Percentiles rank a stretch among this genome's conserved stretches.
Evolutionary conservation across 2,113 vertebrate genomes (phyloP).

Genomic region (chimpanzee (Pan troglodytes)): NHGRI_mPanTro3-v2.1_pri NC_072398.2:26508001-26508500

Average conservation of each 20-base stretch:
- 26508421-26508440: background rate
- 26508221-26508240: background rate
- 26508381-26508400: background rate
- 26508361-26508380: background rate
- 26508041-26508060: background rate
- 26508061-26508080: background rate
- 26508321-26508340: background rate
- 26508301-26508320: background rate
- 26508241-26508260: background rate
- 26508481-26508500: background rate
- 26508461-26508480: background rate
- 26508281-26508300: background rate
- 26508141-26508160: background rate
- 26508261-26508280: background rate
- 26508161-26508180: background rate
- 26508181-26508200: background rate
- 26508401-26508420: background rate
- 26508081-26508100: background rate
- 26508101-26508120: background rate
- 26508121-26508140: background rate
- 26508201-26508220: background rate
- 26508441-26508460: background rate
- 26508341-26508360: background rate
- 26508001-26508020: background rate
- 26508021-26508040: background rate